Percentiles rank a stretch among this genome's conserved stretches.
These are phyloP conservation scores for Lepeophtheirus salmonis DNA, from an alignment of 1,140 invertebrate species.

Conservation along the genomic window DNA sequence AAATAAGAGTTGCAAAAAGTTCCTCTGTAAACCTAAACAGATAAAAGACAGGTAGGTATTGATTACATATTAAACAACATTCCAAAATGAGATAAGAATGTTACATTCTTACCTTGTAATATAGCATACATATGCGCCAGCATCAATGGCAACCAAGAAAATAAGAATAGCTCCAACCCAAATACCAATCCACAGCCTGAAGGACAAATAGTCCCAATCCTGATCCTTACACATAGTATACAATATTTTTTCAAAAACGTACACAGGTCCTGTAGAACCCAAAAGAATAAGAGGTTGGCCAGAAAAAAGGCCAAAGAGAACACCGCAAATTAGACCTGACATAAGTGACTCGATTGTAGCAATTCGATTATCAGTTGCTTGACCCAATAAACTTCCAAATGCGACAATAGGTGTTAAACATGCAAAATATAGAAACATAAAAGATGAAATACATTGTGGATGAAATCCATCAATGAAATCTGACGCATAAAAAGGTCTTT, in stretches of 20 bases:
- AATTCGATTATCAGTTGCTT: constrained; percentile 90
- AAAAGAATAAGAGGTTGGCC: constrained; percentile 94
- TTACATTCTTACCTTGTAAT: constrained; percentile 69
- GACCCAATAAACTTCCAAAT: constrained; percentile 78
- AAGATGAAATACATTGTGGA: constrained; percentile 82
- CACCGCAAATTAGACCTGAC: constrained; percentile 75
- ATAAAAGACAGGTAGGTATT: background rate
- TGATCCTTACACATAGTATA: constrained; percentile 67
- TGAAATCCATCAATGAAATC: constrained; percentile 64
- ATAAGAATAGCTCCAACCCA: constrained; percentile 76
- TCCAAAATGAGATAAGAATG: too few relatives aligned
- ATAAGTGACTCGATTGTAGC: constrained; percentile 94
- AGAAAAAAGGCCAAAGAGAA: constrained; percentile 87
- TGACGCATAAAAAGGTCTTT: constrained; percentile 49
- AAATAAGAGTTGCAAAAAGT: constrained; percentile 94
- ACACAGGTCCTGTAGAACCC: constrained; percentile 89
- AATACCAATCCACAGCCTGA: constrained; percentile 84
- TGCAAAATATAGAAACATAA: constrained; percentile 97
- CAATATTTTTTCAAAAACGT: constrained; percentile 94
- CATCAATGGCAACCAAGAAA: constrained; percentile 79
- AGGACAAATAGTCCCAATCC: constrained; percentile 54
- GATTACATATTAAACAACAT: too few relatives aligned
- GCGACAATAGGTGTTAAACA: constrained; percentile 94
- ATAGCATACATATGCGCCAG: constrained; percentile 88
- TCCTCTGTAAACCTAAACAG: constrained; percentile 73